Conservation (phyloP, 1,140 invertebrate species). For the Ptiloglossa arizonensis region DNA sequence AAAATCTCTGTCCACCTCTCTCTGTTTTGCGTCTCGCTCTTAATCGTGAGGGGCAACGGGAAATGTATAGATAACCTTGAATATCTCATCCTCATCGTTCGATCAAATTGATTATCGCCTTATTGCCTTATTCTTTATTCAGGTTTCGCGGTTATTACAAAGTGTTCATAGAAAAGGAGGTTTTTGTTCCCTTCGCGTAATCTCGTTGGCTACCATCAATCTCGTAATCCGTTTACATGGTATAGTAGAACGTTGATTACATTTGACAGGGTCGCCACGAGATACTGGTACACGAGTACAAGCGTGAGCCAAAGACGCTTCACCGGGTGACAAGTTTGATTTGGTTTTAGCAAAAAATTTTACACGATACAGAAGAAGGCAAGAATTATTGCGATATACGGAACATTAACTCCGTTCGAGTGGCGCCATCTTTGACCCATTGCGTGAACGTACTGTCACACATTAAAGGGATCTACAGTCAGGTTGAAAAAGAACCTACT, state of each 20-base stretch:
- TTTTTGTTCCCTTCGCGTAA: slow-evolving; percentile 43
- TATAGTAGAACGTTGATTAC: not conserved
- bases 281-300: not conserved
- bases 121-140: not conserved
- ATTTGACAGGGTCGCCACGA: not conserved
- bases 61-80: not conserved
- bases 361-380: too few species aligned
- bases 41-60: slow-evolving; percentile 11
- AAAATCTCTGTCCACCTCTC: slow-evolving; percentile 35
- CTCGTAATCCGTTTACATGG: not conserved
- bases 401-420: not conserved
- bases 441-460: too few species aligned
- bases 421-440: not conserved
- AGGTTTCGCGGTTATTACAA: slow-evolving; percentile 15
- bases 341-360: too few species aligned
- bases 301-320: not conserved
- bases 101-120: not conserved
- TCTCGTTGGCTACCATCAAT: not conserved
- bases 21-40: slow-evolving; percentile 32
- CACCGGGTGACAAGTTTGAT: too few species aligned
- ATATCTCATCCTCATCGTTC: not conserved
- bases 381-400: not conserved
- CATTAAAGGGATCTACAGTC: not conserved
- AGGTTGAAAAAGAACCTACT: too few species aligned
- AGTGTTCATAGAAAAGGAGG: slow-evolving; percentile 33